Base-by-base conservation (phyloP, 2,113 vertebrate genomes). In the Oncorhynchus mykiss region DNA sequence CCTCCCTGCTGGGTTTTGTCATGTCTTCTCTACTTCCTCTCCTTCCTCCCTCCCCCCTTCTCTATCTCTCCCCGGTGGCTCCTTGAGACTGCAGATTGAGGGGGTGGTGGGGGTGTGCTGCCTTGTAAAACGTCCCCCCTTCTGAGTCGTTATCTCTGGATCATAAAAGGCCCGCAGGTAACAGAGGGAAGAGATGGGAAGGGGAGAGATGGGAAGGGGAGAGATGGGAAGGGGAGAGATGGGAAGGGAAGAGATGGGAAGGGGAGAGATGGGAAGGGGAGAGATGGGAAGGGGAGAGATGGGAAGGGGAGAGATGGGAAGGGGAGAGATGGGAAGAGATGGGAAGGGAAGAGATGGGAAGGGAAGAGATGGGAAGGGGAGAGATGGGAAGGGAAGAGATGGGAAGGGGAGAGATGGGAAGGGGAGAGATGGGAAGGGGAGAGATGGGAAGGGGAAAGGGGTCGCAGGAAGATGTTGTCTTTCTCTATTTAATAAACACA, bases 21-120 rank as follows among this genome's bases (percentile, higher is more conserved):
- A 88, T 90, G 90, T 93, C 91, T 93, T 90, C 84, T 87, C 80
- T 45, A 75, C 87, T 92, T 93, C 91, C 92, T 25, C 70, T 71
- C 72, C 57, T 72, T 22, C 73, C 1, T 8, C 59, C 25, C 51
- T 1, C 64, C 2, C 11, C 2, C 51, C 3, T 2, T 4, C 67
- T 13, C 51, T 3, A 65, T 4, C 66, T 9, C 74, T n/a, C 67
- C 71, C 45, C 59, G 14, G 57, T 74, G 73, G 75, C 80, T 78
- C 77, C 73, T 85, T 0, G 8, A 84, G 77, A 75, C 77, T 75
- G 64, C 80, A 74, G 54, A 48, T 16, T 67, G 73, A 2, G 20
- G 75, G 66, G 59, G 67, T 57, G 72, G 71, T 5, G 22, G 77
- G 45, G 75, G 79, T 67, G 66, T 74, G 67, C 78, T 82, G 82